Conservation (phyloP, 2,888 invertebrate genomes). For the Rhorus exstirpatorius region DNA sequence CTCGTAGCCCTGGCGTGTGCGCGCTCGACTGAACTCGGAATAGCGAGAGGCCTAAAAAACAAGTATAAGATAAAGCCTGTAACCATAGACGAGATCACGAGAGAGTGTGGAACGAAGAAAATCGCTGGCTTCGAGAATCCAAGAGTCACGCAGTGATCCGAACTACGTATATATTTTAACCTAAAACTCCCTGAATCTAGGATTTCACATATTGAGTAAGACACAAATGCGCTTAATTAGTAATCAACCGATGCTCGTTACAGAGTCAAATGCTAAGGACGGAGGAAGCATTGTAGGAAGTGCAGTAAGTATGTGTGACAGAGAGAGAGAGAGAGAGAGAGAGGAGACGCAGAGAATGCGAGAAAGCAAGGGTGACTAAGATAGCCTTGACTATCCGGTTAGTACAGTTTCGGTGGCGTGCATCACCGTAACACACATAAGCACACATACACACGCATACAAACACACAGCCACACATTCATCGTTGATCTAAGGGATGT, state of each 20-base stretch:
- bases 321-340: not conserved
- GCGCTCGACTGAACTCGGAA: constrained; percentile 15
- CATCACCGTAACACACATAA: constrained; percentile 41
- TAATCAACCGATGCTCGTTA: constrained; percentile 56
- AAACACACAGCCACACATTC: too few species aligned
- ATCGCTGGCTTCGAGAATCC: constrained; percentile 2
- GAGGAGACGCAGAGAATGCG: constrained; percentile 3
- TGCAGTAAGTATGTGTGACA: constrained; percentile 12
- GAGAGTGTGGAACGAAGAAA: constrained; percentile 28
- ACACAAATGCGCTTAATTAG: constrained; percentile 59
- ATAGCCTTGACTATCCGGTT: constrained; percentile 50
- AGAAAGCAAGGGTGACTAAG: constrained; percentile 29
- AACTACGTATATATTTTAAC: constrained; percentile 10
- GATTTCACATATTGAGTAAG: constrained; percentile 14
- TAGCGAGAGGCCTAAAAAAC: constrained; percentile 4
- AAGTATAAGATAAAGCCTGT: constrained; percentile 38
- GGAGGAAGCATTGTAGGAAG: constrained; percentile 44
- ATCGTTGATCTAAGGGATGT: constrained; percentile 65
- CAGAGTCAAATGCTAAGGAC: constrained; percentile 38
- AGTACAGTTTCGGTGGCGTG: constrained; percentile 39
- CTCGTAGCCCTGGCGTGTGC: constrained; percentile 6
- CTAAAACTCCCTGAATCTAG: constrained; percentile 4
- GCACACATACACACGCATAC: too few species aligned
- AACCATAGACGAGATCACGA: not conserved
- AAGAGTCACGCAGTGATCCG: not conserved